Percentiles rank a stretch among this genome's conserved stretches.
phyloP scores from a whole-genome alignment of 1,140 invertebrate genomes.

The Magallana gigas region DNA sequence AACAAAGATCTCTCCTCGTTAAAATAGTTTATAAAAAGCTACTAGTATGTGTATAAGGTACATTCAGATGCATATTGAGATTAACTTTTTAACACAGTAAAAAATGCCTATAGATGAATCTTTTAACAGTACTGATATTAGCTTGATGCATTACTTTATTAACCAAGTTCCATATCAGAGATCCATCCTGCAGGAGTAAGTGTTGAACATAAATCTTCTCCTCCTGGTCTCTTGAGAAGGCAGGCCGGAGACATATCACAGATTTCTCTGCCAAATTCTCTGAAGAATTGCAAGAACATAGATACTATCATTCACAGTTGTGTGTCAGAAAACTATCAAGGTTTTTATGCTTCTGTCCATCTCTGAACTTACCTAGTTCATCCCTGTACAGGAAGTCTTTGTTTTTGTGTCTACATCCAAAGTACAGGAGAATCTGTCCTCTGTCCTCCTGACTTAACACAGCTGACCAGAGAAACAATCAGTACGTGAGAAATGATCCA shows the following conservation, averaged over 20 bases:
- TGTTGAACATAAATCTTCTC: constrained; percentile 97
- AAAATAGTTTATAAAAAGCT: too few relatives aligned
- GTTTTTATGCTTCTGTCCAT: too few relatives aligned
- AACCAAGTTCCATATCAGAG: constrained; percentile 91
- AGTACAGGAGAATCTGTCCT: constrained; percentile 24
- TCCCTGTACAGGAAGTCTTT: constrained; percentile 20
- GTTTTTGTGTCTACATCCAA: background rate
- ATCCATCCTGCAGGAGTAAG: constrained; percentile 90
- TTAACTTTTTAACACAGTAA: too few relatives aligned
- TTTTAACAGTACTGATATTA: too few relatives aligned
- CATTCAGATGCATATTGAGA: too few relatives aligned
- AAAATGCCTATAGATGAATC: too few relatives aligned
- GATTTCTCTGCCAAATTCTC: background rate
- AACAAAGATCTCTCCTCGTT: constrained; percentile 26
- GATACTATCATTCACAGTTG: too few relatives aligned
- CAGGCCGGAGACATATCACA: constrained; percentile 82
- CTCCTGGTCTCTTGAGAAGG: constrained; percentile 95
- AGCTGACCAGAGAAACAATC: too few relatives aligned
- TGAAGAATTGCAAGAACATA: background rate
- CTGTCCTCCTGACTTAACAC: background rate
- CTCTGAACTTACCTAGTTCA: background rate
- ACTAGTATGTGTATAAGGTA: too few relatives aligned
- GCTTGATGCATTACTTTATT: background rate
- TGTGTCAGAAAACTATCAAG: too few relatives aligned
- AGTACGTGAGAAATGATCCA: too few relatives aligned